phyloP scores from a whole-genome alignment of 2,888 invertebrate species.

The Heliconius cydno region DNA sequence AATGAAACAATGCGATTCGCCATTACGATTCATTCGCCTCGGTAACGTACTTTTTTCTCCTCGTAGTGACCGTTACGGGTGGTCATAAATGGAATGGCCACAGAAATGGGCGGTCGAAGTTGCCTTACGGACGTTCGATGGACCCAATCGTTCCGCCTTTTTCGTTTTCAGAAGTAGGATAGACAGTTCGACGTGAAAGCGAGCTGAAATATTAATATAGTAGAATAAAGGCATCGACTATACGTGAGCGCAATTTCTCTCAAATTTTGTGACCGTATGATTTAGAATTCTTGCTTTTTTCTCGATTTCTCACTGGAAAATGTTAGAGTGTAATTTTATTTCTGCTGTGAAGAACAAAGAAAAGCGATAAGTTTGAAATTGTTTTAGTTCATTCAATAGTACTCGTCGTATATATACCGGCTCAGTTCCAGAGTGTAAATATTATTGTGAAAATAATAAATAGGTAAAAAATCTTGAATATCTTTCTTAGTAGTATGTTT shows the following conservation, averaged over 20 bases:
- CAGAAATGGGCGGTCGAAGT: constrained; percentile 61
- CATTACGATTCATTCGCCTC: constrained; percentile 63
- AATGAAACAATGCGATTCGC: constrained; percentile 64
- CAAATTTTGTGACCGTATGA: constrained; percentile 16
- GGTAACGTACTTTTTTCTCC: constrained; percentile 62
- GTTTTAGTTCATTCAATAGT: not conserved
- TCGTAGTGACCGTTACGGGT: constrained; percentile 63
- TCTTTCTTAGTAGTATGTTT: not conserved
- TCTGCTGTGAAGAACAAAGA: not conserved
- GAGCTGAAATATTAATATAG: constrained; percentile 56
- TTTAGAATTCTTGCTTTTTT: constrained; percentile 20
- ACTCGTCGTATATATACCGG: not conserved
- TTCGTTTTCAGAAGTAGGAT: constrained; percentile 52
- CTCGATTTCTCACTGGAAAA: constrained; percentile 10
- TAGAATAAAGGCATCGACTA: constrained; percentile 45
- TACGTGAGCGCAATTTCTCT: constrained; percentile 46
- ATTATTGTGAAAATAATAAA: too few species aligned
- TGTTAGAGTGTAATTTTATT: constrained; percentile 17
- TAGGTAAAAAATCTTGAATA: not conserved
- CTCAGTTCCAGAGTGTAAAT: too few species aligned
- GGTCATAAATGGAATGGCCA: constrained; percentile 68
- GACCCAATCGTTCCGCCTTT: constrained; percentile 54
- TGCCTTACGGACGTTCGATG: constrained; percentile 65
- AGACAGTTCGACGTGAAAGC: constrained; percentile 52
- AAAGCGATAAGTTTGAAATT: not conserved